Evolutionary conservation across 2,797 vertebrate genomes (phyloP).

Genomic region (Philypnodon macrostomus): DNA sequence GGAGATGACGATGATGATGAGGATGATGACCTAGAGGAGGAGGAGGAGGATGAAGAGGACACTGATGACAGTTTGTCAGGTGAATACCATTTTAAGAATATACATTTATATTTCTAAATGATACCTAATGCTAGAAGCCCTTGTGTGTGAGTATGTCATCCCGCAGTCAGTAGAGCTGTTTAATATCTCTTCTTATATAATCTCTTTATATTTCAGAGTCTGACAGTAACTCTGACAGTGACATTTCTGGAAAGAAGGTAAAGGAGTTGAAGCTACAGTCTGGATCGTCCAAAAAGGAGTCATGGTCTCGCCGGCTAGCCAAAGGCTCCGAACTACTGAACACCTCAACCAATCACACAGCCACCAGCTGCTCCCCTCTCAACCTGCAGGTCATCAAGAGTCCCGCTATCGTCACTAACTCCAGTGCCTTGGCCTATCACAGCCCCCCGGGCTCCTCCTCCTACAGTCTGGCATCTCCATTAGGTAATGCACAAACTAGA

Average conservation of each 20-base stretch:
- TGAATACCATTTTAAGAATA: conserved; percentile 47
- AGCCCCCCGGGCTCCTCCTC: conserved; percentile 87
- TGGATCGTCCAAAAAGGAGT: conserved; percentile 88
- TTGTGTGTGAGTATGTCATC: neutral
- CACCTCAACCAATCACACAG: conserved; percentile 80
- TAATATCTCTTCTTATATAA: neutral
- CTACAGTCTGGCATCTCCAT: conserved; percentile 83
- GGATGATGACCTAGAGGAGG: conserved; percentile 88
- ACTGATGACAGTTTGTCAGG: conserved; percentile 97
- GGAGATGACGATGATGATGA: conserved; percentile 96
- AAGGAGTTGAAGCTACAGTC: conserved; percentile 84
- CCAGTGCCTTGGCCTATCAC: conserved; percentile 88
- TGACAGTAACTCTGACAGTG: conserved; percentile 96
- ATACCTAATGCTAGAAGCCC: too few relatives aligned
- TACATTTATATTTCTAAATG: neutral
- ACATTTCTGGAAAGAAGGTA: conserved; percentile 89
- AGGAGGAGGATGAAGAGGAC: conserved; percentile 92
- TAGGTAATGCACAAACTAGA: conserved; percentile 74
- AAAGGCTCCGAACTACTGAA: conserved; percentile 87
- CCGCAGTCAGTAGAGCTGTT: neutral
- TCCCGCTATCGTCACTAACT: conserved; percentile 85
- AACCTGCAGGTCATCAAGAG: conserved; percentile 92
- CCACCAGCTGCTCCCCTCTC: conserved; percentile 82
- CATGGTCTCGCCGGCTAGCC: conserved; percentile 81
- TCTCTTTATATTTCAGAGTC: conserved; percentile 80